These are phyloP conservation scores for Acanthis flammea DNA, from an alignment of 2,797 vertebrate genomes.

Conservation along the genomic window DNA sequence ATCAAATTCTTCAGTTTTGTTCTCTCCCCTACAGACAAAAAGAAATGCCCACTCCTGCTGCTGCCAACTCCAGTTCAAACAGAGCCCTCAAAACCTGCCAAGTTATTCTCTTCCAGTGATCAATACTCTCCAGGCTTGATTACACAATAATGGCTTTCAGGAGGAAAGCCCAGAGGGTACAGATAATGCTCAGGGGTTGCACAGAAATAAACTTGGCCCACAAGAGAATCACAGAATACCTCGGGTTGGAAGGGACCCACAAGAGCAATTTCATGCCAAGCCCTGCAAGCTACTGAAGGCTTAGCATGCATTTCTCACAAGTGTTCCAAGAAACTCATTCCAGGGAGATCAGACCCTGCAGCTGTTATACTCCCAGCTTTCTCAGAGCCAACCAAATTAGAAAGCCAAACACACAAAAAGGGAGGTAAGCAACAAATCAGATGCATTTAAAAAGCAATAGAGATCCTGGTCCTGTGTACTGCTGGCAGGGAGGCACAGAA, in stretches of 20 bases:
- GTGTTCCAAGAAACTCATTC: neutral
- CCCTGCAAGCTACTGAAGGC: neutral
- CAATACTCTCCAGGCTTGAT: neutral
- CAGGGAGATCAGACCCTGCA: conserved; percentile 4
- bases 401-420: neutral
- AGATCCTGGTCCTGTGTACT: neutral
- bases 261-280: neutral
- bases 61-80: neutral
- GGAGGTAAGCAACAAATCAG: neutral
- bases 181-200: neutral
- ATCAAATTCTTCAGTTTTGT: neutral
- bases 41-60: neutral
- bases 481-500: neutral
- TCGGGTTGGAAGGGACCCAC: neutral
- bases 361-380: neutral
- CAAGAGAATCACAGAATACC: neutral
- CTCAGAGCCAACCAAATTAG: neutral
- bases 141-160: neutral
- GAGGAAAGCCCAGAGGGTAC: neutral
- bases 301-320: neutral
- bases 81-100: neutral
- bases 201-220: neutral
- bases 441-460: neutral
- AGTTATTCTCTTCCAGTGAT: neutral
- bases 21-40: neutral